Base-by-base conservation (phyloP, 2,797 vertebrate genomes). In the Hoplostethus mediterraneus region DNA sequence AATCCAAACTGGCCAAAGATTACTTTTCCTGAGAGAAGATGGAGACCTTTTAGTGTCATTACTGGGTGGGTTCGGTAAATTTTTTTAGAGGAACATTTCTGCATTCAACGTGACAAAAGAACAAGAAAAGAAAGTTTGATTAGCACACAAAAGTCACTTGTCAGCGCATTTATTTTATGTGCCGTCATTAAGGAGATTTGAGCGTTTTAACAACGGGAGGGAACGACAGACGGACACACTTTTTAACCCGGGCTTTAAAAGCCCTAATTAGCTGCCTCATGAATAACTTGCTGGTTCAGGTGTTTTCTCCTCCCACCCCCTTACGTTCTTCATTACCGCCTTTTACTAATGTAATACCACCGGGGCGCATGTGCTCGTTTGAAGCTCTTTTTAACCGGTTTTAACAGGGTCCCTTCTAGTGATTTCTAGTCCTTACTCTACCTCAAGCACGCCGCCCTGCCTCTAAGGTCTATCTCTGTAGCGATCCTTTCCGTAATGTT, bases 301-400 rank as follows among this genome's bases (percentile, higher is more conserved):
- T 56, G 28, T 63, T 77, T 63, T 14, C 33, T 11, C 17, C 17
- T 25, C 16, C 36, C 25, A 6, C n/a, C 45, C 5, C 40, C 33
- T 14, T 5, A 31, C 17, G 45, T 57, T 57, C 7, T 57, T 64
- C 62, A 73, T 82, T 73, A 80, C 73, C 63, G 63, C n/a, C 48
- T 55, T 48, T 76, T 73, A 83, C 75, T 80, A 81, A 87, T 85
- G 72, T 56, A 68, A 64, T 71, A 54, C 73, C 80, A 53, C 51
- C 51, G 10, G 17, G 75, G 51, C 44, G 59, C 60, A 60, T 71
- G 68, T 66, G 53, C 63, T 67, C 66, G 68, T 82, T 79, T 78
- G 58, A 87, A 73, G 74, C 77, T 70, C 68, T 79, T 81, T 77
- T 81, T 81, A 79, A 82, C 80, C 77, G 65, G 77, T 64, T 80